Evolutionary conservation across 2,888 invertebrate genomes (phyloP).

Genomic region (Drosophila paramelanica): DNA sequence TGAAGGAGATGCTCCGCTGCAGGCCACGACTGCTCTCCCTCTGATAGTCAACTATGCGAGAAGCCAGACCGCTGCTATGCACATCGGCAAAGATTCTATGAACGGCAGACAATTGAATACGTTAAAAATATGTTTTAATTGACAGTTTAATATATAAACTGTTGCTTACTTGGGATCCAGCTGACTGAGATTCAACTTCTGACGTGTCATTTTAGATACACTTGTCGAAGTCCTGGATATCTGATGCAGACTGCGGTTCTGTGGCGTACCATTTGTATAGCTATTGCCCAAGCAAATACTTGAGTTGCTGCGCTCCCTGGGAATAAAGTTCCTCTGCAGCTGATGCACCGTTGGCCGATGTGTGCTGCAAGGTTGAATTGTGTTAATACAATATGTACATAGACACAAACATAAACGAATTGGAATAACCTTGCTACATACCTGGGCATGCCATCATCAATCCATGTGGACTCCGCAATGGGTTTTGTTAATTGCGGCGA

Average conservation of each 20-base stretch:
- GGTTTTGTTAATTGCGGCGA: constrained; percentile 74
- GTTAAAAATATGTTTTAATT: background rate
- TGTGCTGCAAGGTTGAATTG: constrained; percentile 4
- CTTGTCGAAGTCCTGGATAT: constrained; percentile 23
- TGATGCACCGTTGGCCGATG: constrained; percentile 50
- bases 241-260: constrained; percentile 33
- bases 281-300: constrained; percentile 32
- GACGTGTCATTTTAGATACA: constrained; percentile 48
- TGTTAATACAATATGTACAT: background rate
- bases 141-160: background rate
- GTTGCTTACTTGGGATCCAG: constrained; percentile 81
- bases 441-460: constrained; percentile 74
- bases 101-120: background rate
- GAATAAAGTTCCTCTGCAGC: constrained; percentile 44
- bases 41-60: constrained; percentile 86
- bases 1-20: constrained; percentile 82
- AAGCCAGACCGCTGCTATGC: constrained; percentile 86
- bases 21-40: constrained; percentile 81
- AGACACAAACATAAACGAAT: background rate
- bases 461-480: constrained; percentile 83
- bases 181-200: constrained; percentile 68
- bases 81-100: constrained; percentile 85
- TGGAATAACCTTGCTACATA: constrained; percentile 35
- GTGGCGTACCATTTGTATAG: constrained; percentile 18
- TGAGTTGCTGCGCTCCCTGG: constrained; percentile 60